Conservation (phyloP, 2,888 invertebrate species). For the Herminia tarsipennalis region DNA sequence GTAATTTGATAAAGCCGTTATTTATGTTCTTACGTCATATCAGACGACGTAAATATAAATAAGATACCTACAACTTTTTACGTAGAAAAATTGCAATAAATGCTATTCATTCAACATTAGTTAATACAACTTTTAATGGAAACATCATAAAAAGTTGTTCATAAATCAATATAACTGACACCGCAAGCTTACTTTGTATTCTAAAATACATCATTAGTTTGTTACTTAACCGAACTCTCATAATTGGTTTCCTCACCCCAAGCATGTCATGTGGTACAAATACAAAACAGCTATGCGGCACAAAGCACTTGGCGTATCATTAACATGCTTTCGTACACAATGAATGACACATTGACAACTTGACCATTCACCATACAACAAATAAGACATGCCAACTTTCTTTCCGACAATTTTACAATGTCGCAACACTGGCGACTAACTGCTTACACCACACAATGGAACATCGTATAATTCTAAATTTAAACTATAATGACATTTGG, state of each 20-base stretch:
- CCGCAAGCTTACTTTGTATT: not conserved
- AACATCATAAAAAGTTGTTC: too few species aligned
- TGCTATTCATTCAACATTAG: too few species aligned
- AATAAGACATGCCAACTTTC: conserved; percentile 40
- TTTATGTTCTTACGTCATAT: too few species aligned
- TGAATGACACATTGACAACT: conserved; percentile 32
- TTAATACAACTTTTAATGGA: too few species aligned
- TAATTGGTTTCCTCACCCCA: conserved; percentile 15
- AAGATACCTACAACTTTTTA: too few species aligned
- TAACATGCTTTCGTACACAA: conserved; percentile 36
- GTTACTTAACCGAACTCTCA: not conserved
- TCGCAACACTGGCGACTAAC: conserved; percentile 17
- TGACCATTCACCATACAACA: conserved; percentile 24
- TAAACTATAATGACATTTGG: too few species aligned
- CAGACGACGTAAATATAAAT: too few species aligned
- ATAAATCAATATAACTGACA: too few species aligned
- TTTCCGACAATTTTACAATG: conserved; percentile 31
- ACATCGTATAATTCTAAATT: conserved; percentile 4
- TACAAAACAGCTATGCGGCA: conserved; percentile 1
- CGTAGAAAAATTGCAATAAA: too few species aligned
- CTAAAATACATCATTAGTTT: not conserved
- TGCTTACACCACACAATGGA: conserved; percentile 24
- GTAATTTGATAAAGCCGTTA: too few species aligned
- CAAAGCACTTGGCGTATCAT: conserved; percentile 19
- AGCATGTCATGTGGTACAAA: not conserved